Conservation (phyloP, 2,888 invertebrate species). For the Pheosia tremula region DNA sequence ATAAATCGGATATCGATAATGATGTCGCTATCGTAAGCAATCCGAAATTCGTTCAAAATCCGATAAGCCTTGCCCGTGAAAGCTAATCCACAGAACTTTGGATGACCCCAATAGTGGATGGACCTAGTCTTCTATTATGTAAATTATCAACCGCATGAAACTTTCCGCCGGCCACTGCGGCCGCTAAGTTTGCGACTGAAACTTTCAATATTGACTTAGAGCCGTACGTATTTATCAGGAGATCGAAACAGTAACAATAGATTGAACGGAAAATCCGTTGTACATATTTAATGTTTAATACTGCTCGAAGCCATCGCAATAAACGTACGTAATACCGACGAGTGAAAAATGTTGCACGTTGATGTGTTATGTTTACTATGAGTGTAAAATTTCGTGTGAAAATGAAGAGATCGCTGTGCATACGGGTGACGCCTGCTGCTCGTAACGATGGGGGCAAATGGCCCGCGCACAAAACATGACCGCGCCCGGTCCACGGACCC, state of each 20-base stretch:
- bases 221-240: conserved; percentile 64
- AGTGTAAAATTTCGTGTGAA: conserved; percentile 59
- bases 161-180: conserved; percentile 73
- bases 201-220: conserved; percentile 76
- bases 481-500: conserved; percentile 42
- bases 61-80: conserved; percentile 80
- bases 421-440: conserved; percentile 62
- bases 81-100: conserved; percentile 81
- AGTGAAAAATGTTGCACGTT: conserved; percentile 34
- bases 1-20: conserved; percentile 84
- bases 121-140: conserved; percentile 83
- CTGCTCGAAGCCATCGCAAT: conserved; percentile 17
- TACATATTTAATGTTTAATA: conserved; percentile 48
- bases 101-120: conserved; percentile 81
- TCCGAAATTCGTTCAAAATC: conserved; percentile 81
- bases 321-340: conserved; percentile 25
- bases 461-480: conserved; percentile 63
- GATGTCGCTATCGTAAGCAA: conserved; percentile 79
- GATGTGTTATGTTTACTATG: conserved; percentile 46
- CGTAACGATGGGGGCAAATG: conserved; percentile 68
- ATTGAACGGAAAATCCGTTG: conserved; percentile 43
- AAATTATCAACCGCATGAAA: conserved; percentile 81
- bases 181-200: conserved; percentile 72
- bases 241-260: conserved; percentile 57
- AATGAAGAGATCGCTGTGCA: conserved; percentile 66